These are phyloP conservation scores for Trinorchestia longiramus DNA, from an alignment of 1,140 invertebrate species.

Conservation along the genomic window DNA sequence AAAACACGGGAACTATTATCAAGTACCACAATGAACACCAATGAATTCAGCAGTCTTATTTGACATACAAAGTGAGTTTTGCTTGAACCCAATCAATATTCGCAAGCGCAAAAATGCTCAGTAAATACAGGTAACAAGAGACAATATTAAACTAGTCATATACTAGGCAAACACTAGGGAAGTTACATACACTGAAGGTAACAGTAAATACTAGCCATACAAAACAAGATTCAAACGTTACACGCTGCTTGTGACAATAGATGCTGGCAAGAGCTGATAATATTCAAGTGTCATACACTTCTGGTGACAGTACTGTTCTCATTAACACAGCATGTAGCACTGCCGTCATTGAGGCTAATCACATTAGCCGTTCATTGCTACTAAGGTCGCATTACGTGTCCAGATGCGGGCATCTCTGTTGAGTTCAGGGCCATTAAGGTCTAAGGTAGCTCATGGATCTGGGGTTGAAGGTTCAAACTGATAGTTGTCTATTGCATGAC, in stretches of 20 bases:
- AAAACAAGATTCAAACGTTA: not conserved
- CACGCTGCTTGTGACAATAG: not conserved
- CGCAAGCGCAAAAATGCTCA: too few species aligned
- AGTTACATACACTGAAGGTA: too few species aligned
- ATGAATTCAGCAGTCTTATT: too few species aligned
- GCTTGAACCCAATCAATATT: too few species aligned
- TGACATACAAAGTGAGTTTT: too few species aligned
- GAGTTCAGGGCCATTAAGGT: not conserved
- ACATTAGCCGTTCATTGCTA: not conserved
- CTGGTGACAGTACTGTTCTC: not conserved
- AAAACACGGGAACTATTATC: too few species aligned
- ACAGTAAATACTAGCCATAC: not conserved
- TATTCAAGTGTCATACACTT: not conserved
- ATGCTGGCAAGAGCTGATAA: not conserved
- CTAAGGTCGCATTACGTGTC: not conserved
- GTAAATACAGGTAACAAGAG: too few species aligned
- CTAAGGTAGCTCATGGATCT: not conserved
- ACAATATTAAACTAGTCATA: too few species aligned
- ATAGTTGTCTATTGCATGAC: not conserved
- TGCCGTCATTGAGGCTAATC: conserved; percentile 21
- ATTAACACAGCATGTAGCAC: conserved; percentile 2
- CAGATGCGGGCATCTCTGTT: not conserved
- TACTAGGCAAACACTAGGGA: too few species aligned
- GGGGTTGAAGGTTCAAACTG: not conserved
- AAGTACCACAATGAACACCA: too few species aligned